Percentiles rank a stretch among this genome's conserved stretches.
These are phyloP conservation scores for Podarcis raffonei DNA, from an alignment of 2,113 vertebrate genomes.

Conservation along the genomic window DNA sequence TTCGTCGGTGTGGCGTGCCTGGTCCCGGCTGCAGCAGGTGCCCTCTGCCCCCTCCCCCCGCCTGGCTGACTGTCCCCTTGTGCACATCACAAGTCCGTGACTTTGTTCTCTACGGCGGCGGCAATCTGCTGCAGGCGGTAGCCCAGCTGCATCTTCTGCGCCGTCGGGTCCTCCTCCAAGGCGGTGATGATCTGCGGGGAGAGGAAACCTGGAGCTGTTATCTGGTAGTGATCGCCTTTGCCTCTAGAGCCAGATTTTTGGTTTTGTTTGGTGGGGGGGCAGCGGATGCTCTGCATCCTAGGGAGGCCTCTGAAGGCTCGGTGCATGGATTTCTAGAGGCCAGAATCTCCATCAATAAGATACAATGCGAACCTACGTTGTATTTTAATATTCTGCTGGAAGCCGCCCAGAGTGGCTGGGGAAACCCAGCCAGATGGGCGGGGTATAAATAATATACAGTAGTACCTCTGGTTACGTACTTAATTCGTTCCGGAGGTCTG, in stretches of 20 bases:
- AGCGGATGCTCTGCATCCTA: not conserved
- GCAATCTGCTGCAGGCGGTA: slow-evolving; percentile 97
- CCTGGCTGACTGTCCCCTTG: not conserved
- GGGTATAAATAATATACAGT: too few species aligned
- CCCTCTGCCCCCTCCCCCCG: not conserved
- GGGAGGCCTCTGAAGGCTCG: not conserved
- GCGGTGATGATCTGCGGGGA: slow-evolving; percentile 92
- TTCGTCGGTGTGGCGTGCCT: slow-evolving; percentile 8
- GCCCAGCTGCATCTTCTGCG: slow-evolving; percentile 98
- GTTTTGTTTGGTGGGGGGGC: not conserved
- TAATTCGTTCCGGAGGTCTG: too few species aligned
- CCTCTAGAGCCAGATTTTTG: not conserved
- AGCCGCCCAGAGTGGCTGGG: too few species aligned
- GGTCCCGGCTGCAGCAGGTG: slow-evolving; percentile 55
- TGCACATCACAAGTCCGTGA: slow-evolving; percentile 91
- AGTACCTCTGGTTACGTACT: too few species aligned
- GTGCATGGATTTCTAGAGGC: not conserved
- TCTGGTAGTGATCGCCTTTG: not conserved
- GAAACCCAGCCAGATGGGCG: too few species aligned
- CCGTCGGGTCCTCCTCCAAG: slow-evolving; percentile 90
- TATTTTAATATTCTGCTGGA: too few species aligned
- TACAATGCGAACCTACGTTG: too few species aligned
- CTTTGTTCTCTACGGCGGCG: slow-evolving; percentile 97
- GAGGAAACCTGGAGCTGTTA: slow-evolving; percentile 42
- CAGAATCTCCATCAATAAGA: too few species aligned